phyloP scores from a whole-genome alignment of 2,888 invertebrate species.

The Fissipunctia ypsillon region DNA sequence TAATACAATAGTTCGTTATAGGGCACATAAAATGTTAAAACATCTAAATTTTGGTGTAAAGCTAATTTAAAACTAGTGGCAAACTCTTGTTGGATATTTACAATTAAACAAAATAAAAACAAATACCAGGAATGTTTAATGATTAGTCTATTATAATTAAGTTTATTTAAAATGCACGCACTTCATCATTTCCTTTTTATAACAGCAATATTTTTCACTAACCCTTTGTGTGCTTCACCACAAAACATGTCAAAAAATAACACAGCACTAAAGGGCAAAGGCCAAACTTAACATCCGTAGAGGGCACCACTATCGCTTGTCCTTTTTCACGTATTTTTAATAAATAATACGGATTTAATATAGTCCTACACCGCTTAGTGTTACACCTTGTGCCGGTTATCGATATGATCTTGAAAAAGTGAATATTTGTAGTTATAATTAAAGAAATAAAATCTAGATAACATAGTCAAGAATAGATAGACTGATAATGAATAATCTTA shows the following conservation, averaged over 20 bases:
- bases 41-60: constrained; percentile 89
- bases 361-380: not conserved
- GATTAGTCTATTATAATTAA: constrained; percentile 53
- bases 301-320: constrained; percentile 38
- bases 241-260: constrained; percentile 28
- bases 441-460: constrained; percentile 13
- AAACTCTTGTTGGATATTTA: constrained; percentile 75
- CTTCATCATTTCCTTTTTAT: constrained; percentile 42
- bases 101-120: constrained; percentile 65
- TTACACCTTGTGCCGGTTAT: constrained; percentile 1
- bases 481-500: not conserved
- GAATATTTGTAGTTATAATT: not conserved
- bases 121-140: constrained; percentile 66
- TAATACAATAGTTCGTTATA: constrained; percentile 72
- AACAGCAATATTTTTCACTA: constrained; percentile 40
- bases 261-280: not conserved
- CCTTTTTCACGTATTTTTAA: constrained; percentile 2
- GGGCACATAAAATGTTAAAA: constrained; percentile 76
- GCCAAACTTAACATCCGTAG: constrained; percentile 25
- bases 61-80: constrained; percentile 88
- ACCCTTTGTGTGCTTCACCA: constrained; percentile 26
- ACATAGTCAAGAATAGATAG: not conserved
- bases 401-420: constrained; percentile 45
- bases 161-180: constrained; percentile 67
- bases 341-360: constrained; percentile 5